These are phyloP conservation scores for Sorex araneus DNA, from an alignment of 2,113 vertebrate species.

Conservation along the genomic window DNA sequence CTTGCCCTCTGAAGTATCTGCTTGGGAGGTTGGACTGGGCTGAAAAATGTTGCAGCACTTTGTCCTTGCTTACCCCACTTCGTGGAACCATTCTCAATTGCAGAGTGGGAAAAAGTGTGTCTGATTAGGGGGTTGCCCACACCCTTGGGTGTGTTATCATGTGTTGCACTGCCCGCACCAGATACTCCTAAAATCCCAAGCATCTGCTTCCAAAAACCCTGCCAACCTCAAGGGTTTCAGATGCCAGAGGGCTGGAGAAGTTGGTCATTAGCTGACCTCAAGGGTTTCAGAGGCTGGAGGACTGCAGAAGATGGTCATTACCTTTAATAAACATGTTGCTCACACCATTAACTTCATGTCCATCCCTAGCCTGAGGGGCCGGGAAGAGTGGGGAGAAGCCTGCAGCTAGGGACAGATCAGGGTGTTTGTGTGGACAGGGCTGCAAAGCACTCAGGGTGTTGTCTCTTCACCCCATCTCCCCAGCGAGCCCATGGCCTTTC, in stretches of 20 bases:
- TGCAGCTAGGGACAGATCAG: not conserved
- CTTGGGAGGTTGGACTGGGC: slow-evolving; percentile 50
- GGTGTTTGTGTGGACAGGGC: not conserved
- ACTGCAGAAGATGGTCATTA: no score
- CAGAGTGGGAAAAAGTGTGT: not conserved
- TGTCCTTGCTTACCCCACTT: not conserved
- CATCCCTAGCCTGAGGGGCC: not conserved
- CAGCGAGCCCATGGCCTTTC: slow-evolving; percentile 89
- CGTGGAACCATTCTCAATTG: not conserved
- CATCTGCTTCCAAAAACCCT: not conserved
- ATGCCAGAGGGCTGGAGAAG: no score
- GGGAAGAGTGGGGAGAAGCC: not conserved
- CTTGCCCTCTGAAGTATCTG: slow-evolving; percentile 73
- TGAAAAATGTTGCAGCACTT: rapidly evolving
- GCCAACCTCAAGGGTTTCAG: no score
- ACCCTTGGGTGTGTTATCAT: not conserved
- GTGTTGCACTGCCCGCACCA: not conserved
- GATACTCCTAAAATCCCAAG: not conserved
- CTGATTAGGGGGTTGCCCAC: not conserved
- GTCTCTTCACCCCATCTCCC: not conserved
- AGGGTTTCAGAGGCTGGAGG: no score
- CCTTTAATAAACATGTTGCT: no score
- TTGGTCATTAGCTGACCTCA: not conserved
- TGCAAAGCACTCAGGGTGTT: not conserved
- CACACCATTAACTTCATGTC: not conserved